Evolutionary conservation across 2,888 invertebrate species (phyloP), one percentile per base, ranked within the genome.

Genomic region (Eupeodes latifasciatus): DNA sequence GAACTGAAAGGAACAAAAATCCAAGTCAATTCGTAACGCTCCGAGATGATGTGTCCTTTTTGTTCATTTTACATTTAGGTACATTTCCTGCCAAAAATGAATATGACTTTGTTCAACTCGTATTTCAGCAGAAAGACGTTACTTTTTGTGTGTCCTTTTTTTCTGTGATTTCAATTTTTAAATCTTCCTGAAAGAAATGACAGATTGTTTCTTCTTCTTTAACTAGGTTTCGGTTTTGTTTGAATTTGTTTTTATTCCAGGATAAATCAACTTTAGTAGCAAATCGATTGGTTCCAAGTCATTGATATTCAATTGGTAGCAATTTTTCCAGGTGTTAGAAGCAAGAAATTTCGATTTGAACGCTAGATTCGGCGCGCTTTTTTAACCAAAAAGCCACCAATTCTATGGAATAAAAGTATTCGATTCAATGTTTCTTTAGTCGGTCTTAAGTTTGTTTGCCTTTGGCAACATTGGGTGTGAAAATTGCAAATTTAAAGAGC

Each of bases 291-390:
- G 90, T 85, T 89, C 85, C 89, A 81, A 85, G 75, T 90, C 87
- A 75, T 89, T 90, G 90, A 76, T 49, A 81, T 88, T 90, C 85
- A 61, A 81, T 82, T 80, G 44, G 55, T 72, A 59, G 72, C 59
- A 59, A 72, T 59, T 72, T 90, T 90, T 90, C 90, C 90, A 90
- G 89, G 85, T 90, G 90, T 90, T 88, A 90, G 76, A 44, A n/a
- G 88, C 90, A 89, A 84, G 88, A 89, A 90, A 90, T 90, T 86
- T 76, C 57, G 67, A 90, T 90, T 90, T 88, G 57, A 74, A 90
- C 77, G 90, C 79, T 89, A 86, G 78, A 90, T 90, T 72, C 59
- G 59, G 72, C 72, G 59, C 72, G 72, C 72, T 44, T 72, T 72
- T 72, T 72, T 7, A 72, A 57, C 72, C 57, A 72, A 59, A 59